Conservation (phyloP, 2,113 vertebrate species). For the Corythornis vintsioides region DNA sequence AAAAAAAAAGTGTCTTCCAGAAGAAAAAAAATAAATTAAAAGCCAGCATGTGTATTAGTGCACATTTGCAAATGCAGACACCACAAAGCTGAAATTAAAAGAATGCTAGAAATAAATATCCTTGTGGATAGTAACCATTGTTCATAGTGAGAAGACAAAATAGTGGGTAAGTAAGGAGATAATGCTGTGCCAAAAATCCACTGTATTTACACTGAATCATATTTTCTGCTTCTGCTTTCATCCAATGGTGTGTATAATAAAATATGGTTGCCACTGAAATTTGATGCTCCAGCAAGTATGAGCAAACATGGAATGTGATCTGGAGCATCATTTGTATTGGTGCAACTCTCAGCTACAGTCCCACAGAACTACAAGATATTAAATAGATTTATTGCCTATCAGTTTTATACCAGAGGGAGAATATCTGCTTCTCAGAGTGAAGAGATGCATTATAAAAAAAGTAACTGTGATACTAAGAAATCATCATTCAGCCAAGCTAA, state of each 20-base stretch:
- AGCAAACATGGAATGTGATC: conserved; percentile 57
- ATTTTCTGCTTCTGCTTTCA: conserved; percentile 7
- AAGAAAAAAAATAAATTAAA: neutral
- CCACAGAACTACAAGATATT: conserved; percentile 61
- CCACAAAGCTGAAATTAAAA: neutral
- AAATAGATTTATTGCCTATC: conserved; percentile 72
- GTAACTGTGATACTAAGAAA: conserved; percentile 44
- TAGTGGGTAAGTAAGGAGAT: neutral
- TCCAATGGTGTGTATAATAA: conserved; percentile 26
- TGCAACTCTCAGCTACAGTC: conserved; percentile 56
- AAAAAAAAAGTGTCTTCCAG: neutral
- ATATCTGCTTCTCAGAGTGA: conserved; percentile 50
- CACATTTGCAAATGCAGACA: neutral
- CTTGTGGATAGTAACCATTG: neutral
- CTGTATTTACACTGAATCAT: neutral
- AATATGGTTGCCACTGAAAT: conserved; percentile 61
- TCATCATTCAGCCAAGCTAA: conserved; percentile 49
- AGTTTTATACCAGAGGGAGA: conserved; percentile 67
- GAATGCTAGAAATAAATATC: neutral
- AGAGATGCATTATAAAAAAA: conserved; percentile 61
- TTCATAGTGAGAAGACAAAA: neutral
- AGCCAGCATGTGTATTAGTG: neutral
- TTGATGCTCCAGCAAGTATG: conserved; percentile 41
- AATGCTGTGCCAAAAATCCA: neutral
- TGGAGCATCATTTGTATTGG: conserved; percentile 52